These are phyloP conservation scores for Anthopleura xanthogrammica DNA, from an alignment of 92 coral and sea anemone genomes.

Conservation along the genomic window DNA sequence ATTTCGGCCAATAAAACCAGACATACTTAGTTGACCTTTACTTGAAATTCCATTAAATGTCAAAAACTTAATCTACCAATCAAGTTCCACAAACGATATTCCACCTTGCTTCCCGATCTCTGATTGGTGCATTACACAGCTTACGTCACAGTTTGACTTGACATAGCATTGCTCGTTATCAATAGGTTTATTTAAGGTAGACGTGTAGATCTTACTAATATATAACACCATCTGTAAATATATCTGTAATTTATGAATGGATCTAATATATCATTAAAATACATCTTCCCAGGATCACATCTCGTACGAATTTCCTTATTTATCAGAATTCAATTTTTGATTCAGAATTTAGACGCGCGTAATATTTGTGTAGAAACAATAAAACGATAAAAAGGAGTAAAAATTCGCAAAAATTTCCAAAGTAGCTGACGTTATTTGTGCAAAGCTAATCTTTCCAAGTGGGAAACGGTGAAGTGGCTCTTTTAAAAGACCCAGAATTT, in stretches of 20 bases:
- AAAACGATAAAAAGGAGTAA: no score
- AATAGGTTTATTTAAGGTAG: not conserved
- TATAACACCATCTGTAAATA: not conserved
- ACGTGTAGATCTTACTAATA: not conserved
- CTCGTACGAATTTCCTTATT: no score
- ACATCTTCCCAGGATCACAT: not conserved
- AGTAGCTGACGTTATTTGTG: no score
- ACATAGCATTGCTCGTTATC: not conserved
- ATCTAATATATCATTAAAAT: constrained; percentile 8
- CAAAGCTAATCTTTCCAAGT: no score
- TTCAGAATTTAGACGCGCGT: no score
- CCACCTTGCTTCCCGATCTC: not conserved
- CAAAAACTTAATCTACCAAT: no score
- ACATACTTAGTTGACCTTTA: not conserved
- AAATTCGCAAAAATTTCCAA: no score
- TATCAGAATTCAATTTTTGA: no score
- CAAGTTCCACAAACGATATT: not conserved
- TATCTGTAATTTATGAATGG: not conserved
- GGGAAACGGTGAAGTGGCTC: no score
- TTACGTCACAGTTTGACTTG: not conserved
- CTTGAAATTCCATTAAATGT: no score
- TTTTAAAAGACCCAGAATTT: no score
- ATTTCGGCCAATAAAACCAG: not conserved
- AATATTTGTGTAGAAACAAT: no score
- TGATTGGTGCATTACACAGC: not conserved